These are phyloP conservation scores for Brachycybe producta DNA, from an alignment of 2,888 invertebrate species.

Conservation along the genomic window DNA sequence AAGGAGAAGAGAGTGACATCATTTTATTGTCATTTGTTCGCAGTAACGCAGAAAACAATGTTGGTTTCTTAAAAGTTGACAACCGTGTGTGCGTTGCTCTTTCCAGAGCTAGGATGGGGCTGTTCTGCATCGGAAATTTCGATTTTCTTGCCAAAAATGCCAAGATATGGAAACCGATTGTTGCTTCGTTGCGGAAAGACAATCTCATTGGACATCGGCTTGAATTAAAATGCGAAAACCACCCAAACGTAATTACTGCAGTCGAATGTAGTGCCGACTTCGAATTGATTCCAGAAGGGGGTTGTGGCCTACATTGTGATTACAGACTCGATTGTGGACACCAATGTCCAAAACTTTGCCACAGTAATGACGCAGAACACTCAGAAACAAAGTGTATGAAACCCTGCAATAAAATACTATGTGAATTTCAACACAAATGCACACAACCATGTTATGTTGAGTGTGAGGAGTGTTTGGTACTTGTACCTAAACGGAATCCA, in stretches of 20 bases:
- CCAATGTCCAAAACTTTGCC: conserved; percentile 16
- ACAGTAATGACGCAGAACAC: conserved; percentile 9
- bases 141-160: conserved; percentile 25
- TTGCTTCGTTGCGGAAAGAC: neutral
- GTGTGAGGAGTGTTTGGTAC: conserved; percentile 29
- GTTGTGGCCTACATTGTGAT: conserved; percentile 27
- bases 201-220: neutral
- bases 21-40: conserved; percentile 65
- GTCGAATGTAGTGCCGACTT: conserved; percentile 18
- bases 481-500: conserved; percentile 25
- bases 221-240: conserved; percentile 23
- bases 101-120: conserved; percentile 54
- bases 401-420: conserved; percentile 21
- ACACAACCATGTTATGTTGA: conserved; percentile 24
- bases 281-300: conserved; percentile 12
- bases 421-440: conserved; percentile 24
- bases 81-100: conserved; percentile 66
- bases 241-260: conserved; percentile 12
- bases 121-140: conserved; percentile 59
- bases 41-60: conserved; percentile 48
- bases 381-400: conserved; percentile 25
- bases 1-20: conserved; percentile 43
- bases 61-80: conserved; percentile 51
- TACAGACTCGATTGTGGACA: conserved; percentile 29
- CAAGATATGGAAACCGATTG: conserved; percentile 25